Percentiles rank a stretch among this genome's conserved stretches.
These are phyloP conservation scores for Drosophila demipolita DNA, from an alignment of 2,888 invertebrate genomes.

Conservation along the genomic window DNA sequence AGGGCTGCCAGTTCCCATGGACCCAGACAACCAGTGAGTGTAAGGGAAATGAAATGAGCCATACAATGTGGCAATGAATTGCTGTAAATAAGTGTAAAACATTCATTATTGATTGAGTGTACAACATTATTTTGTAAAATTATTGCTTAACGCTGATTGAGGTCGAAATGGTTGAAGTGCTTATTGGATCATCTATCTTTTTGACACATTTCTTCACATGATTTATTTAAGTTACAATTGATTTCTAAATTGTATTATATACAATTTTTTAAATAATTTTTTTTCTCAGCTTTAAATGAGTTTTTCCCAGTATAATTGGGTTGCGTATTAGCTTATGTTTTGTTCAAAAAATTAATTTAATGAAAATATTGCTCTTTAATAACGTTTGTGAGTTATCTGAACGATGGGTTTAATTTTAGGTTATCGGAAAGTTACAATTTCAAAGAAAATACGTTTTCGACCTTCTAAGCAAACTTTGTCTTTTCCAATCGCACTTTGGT, in stretches of 20 bases:
- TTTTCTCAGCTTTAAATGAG: too few species aligned
- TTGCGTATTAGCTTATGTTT: not conserved
- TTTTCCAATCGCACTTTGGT: constrained; percentile 24
- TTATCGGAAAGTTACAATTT: not conserved
- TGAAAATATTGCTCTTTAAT: not conserved
- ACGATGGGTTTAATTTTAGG: not conserved
- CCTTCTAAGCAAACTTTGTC: not conserved
- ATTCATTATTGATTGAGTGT: not conserved
- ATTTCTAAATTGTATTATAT: not conserved
- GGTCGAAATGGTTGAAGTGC: not conserved
- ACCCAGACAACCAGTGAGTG: constrained; percentile 75
- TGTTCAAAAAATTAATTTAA: not conserved
- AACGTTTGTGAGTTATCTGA: not conserved
- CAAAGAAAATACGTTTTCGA: constrained; percentile 18
- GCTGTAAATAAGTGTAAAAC: not conserved
- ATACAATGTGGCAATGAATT: not conserved
- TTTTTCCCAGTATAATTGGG: not conserved
- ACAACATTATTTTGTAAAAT: not conserved
- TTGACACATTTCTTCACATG: not conserved
- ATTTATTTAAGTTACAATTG: not conserved
- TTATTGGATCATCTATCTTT: not conserved
- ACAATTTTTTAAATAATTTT: not conserved
- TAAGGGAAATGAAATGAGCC: not conserved
- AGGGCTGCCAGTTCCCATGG: constrained; percentile 67
- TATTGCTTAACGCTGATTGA: not conserved